phyloP scores from a whole-genome alignment of 2,113 vertebrate species.

The Ahaetulla prasina region DNA sequence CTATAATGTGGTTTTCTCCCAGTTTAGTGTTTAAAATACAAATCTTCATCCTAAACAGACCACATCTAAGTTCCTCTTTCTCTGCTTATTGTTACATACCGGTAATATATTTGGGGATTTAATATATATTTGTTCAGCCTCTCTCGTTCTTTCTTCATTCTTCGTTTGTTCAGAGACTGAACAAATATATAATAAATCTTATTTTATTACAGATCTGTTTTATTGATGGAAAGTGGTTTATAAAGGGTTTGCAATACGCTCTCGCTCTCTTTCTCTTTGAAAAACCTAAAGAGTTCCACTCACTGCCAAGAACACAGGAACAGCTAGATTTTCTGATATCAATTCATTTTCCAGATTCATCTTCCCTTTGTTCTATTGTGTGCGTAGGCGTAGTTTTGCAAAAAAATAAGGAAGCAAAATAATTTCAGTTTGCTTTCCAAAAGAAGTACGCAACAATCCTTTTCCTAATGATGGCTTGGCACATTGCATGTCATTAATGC shows the following conservation, averaged over 20 bases:
- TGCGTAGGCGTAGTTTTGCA: background rate
- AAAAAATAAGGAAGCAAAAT: background rate
- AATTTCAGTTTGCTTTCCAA: conserved; percentile 1
- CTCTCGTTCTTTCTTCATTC: background rate
- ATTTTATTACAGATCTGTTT: background rate
- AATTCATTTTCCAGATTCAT: background rate
- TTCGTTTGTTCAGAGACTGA: background rate
- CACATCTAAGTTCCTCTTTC: background rate
- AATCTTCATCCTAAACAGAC: background rate
- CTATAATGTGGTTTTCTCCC: background rate
- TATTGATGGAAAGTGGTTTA: background rate
- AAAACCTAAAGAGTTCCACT: background rate
- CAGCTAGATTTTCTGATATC: background rate
- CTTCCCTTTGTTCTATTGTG: background rate
- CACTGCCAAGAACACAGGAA: background rate
- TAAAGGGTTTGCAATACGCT: background rate
- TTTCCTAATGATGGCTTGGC: conserved; percentile 4
- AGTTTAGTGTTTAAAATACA: background rate
- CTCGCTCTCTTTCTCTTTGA: background rate
- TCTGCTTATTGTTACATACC: background rate
- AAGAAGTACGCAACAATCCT: conserved; percentile 13
- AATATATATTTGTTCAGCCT: background rate
- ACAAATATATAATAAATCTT: background rate
- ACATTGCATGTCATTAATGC: conserved; percentile 32
- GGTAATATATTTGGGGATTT: background rate